Base-by-base conservation (phyloP, 2,888 invertebrate genomes). In the Agrotis ipsilon region DNA sequence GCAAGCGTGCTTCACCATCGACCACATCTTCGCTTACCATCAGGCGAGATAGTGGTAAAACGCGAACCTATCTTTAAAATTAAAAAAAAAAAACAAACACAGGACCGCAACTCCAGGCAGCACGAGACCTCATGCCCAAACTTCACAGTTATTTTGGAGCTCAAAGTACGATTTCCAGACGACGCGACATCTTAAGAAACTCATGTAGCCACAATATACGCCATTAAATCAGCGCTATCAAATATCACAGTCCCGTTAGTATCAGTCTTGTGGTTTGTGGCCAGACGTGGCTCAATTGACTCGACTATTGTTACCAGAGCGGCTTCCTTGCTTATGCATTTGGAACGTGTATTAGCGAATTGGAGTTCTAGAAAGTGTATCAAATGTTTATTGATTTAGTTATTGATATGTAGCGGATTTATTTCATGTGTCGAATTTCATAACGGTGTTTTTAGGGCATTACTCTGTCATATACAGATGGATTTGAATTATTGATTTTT, bases 191-290 rank as follows among this genome's bases (percentile, higher is more conserved):
- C 43, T 32, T 18, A 43, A 27, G 18, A 74, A 51, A 64, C 48
- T 27, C 18, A 27, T 55, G n/a, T 6, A 24, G 21, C 27, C 71
- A 77, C 67, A 55, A 71, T 60, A 71, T 48, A 55, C 72, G 72
- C 54, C 39, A 39, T 39, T 19, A 82, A 76, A 82, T 68, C 68
- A 19, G 57, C 46, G 46, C 43, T 72, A 85, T 83, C 78, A 72
- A 57, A 72, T 83, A 82, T 74, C 80, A 78, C n/a, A 84, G 62
- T 65, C 61, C 72, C 68, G 62, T 73, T 59, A 54, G 65, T 83
- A 82, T 85, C 78, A 68, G 57, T 75, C 66, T 76, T 69, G 83
- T 64, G 83, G 83, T 83, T 76, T 82, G 85, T 54, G 81, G 85
- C 65, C 59, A 78, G 75, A 71, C 74, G 55, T 72, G 70, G 80